Conservation (phyloP, 2,797 vertebrate species). For the Hydrocynus forskahlii region DNA sequence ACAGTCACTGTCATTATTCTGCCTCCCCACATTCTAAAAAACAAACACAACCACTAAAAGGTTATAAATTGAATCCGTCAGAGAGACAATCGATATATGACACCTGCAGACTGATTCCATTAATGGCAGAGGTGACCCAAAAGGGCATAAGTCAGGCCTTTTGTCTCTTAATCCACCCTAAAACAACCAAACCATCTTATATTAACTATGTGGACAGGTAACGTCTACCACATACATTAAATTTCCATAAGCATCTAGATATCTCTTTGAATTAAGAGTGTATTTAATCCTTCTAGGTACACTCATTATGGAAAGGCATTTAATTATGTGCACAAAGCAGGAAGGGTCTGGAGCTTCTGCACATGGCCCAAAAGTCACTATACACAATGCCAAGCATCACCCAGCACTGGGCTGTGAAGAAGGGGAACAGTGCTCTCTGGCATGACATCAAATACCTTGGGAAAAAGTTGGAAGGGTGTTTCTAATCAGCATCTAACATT, state of each 20-base stretch:
- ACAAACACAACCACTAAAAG: slow-evolving; percentile 25
- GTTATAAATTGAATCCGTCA: not conserved
- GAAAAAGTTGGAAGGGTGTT: not conserved
- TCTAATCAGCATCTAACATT: not conserved
- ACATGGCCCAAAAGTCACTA: too few relatives aligned
- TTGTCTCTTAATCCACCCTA: too few relatives aligned
- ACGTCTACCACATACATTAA: too few relatives aligned
- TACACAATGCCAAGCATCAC: not conserved
- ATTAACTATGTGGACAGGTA: too few relatives aligned
- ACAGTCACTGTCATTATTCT: slow-evolving; percentile 95
- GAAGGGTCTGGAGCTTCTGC: too few relatives aligned
- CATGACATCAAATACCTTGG: not conserved
- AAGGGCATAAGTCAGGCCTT: not conserved
- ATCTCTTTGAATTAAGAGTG: not conserved
- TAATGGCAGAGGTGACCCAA: not conserved
- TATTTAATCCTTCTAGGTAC: too few relatives aligned
- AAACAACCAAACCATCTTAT: too few relatives aligned
- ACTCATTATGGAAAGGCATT: too few relatives aligned
- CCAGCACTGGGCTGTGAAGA: not conserved
- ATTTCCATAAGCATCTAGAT: not conserved
- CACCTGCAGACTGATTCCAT: too few relatives aligned
- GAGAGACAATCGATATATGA: too few relatives aligned
- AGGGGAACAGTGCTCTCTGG: not conserved
- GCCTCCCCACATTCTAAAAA: slow-evolving; percentile 89
- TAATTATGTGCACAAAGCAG: not conserved